Evolutionary conservation across 1,140 invertebrate genomes (phyloP), one percentile per base, ranked within the genome.

Genomic region (Mylabris phalerata): DNA sequence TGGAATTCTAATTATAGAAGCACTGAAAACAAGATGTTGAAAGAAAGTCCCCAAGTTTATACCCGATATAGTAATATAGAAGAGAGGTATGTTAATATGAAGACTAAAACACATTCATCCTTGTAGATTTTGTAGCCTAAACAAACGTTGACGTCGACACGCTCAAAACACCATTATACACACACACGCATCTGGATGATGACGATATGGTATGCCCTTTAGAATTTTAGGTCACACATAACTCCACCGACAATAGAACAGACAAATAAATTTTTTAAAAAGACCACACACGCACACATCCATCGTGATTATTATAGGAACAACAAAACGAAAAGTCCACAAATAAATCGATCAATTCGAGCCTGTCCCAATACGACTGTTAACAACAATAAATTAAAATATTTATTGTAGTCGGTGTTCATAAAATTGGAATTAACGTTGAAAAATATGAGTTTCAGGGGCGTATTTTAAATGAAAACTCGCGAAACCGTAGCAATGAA

Each of bases 91-190:
- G 51, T 32, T 45, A 54, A 54, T 54, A 45, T 54, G 42, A 42
- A 32, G 51, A 45, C 27, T 38, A 41, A 11, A 45, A 42, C 51
- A 42, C 42, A 42, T 32, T 54, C 46, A 46, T 54, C 44, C 51
- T 46, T 54, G 46, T 54, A 45, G 44, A 46, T 46, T 58, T 52
- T 56, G 55, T 64, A 64, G 62, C 54, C 62, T 64, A 64, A 64
- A 64, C 62, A 64, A 64, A 64, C 62, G 32, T 32, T 32, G 32
- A 5, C 7, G 62, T 59, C 62, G 62, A 64, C 62, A 64, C 60
- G 60, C 56, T 61, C 54, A 42, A 61, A 57, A 50, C 48, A 57
- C 55, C 59, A 60, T 61, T 61, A 57, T 57, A 58, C 55, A 57
- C 62, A 57, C 62, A 64, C 61, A 59, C 61, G 60, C 19, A 19